Evolutionary conservation across 2,113 vertebrate genomes (phyloP), one percentile per base, ranked within the genome.

Genomic region (Phodopus roborovskii): DNA sequence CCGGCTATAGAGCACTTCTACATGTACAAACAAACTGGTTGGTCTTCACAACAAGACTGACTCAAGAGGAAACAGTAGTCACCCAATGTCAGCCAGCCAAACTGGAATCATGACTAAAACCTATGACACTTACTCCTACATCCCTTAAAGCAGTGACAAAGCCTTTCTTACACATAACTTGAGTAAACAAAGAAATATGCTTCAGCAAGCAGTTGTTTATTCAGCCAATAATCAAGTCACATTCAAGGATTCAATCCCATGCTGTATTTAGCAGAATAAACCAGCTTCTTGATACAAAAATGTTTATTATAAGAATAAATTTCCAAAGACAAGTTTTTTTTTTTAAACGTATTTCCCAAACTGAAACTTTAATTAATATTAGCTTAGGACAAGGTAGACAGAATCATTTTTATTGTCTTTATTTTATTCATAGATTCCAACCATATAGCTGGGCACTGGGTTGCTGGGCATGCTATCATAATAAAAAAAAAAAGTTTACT

Each of bases 381-480:
- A 5, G 11, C 60, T 73, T 81, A 89, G 12, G 70, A 22, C 8
- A 95, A 71, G 13, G n/a, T 15, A 95, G 39, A 17, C 91, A 88
- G 83, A 92, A 84, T 75, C 66, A 78, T 73, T 93, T 94, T 84
- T 91, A 87, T 84, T 91, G 74, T 97, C 60, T 66, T 68, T 91
- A n/a, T 87, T 77, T 68, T 88, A n/a, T 90, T 82, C 39, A 75
- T 0, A 82, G 58, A 91, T 78, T 96, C 90, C 81, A 93, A 78
- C 33, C 64, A 36, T 24, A 94, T 2, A 93, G 36, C 20, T 82
- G 74, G 48, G 30, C 94, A 94, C 68, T 83, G 62, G 86, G 22
- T 26, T 68, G 36, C 70, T 94, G 48, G 78, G 20, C 94, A 87
- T 94, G 95, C 94, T 91, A 48, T 73, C 60, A 91, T 36, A 71